These are phyloP conservation scores for Rhabdomys pumilio DNA, from an alignment of 2,797 vertebrate genomes.

Conservation along the genomic window DNA sequence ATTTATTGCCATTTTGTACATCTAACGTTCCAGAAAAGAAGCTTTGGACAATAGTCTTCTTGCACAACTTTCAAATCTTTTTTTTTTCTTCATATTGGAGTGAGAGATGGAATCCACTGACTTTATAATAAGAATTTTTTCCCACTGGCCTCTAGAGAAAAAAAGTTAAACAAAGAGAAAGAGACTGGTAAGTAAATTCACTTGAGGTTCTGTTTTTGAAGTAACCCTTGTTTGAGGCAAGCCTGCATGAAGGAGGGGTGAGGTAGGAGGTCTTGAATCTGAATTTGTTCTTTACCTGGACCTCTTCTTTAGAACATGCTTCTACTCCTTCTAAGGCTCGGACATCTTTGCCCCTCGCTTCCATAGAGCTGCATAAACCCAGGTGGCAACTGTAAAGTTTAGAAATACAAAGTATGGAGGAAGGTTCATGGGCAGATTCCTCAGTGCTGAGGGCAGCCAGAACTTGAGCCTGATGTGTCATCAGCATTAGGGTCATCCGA, in stretches of 20 bases:
- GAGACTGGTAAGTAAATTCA: background rate
- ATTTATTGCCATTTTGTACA: background rate
- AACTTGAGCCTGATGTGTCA: background rate
- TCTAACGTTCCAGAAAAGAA: slow-evolving; percentile 19
- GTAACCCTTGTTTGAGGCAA: background rate
- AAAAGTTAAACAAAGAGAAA: background rate
- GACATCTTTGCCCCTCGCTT: background rate
- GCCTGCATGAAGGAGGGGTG: background rate
- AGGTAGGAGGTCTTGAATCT: background rate
- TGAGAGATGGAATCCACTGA: background rate
- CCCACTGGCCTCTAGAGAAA: background rate
- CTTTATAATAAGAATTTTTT: slow-evolving; percentile 32
- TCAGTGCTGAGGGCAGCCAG: slow-evolving; percentile 52
- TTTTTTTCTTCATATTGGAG: background rate
- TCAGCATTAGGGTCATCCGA: slow-evolving; percentile 43
- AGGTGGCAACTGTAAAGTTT: slow-evolving; percentile 41
- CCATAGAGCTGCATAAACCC: slow-evolving; percentile 8
- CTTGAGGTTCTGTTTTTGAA: slow-evolving; percentile 50
- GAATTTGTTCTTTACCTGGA: slow-evolving; percentile 6
- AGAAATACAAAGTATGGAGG: slow-evolving; percentile 52
- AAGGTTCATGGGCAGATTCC: slow-evolving; percentile 39
- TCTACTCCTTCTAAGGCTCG: slow-evolving; percentile 12
- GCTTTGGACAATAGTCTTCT: slow-evolving; percentile 2
- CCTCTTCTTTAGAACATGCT: background rate
- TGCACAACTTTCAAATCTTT: background rate